phyloP scores from a whole-genome alignment of 2,113 vertebrate genomes.

The Solenodon paradoxus region DNA sequence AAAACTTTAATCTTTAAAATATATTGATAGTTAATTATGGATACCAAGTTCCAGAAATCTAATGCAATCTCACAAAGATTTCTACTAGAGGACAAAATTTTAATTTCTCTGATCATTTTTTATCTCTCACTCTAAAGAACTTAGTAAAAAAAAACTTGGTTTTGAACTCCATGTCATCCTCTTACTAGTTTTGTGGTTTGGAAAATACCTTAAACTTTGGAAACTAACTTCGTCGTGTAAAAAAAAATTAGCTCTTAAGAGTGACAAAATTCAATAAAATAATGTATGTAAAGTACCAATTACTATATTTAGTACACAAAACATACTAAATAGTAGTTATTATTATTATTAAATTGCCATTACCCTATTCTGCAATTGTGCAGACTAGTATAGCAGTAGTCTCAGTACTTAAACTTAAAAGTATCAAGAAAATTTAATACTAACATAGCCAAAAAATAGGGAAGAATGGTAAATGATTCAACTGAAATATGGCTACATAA shows the following conservation, averaged over 20 bases:
- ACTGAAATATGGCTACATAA: neutral
- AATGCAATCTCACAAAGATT: neutral
- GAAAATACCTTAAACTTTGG: neutral
- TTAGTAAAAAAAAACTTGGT: neutral
- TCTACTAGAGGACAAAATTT: neutral
- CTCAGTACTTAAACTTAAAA: neutral
- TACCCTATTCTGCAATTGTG: neutral
- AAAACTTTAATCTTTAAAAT: neutral
- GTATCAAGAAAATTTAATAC: neutral
- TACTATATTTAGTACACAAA: neutral
- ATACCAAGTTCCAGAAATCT: neutral
- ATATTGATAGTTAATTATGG: neutral
- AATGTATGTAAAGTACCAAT: neutral
- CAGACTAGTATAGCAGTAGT: neutral
- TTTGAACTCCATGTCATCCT: neutral
- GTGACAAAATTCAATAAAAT: neutral
- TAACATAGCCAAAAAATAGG: neutral
- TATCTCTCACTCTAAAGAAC: neutral
- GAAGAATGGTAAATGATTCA: neutral
- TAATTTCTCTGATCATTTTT: slow-evolving; percentile 8
- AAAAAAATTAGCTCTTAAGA: neutral
- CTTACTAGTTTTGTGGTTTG: neutral
- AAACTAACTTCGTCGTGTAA: neutral
- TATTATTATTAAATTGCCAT: neutral
- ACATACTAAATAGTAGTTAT: neutral